Base-by-base conservation (phyloP, 2,797 vertebrate genomes). In the Florisuga fusca region DNA sequence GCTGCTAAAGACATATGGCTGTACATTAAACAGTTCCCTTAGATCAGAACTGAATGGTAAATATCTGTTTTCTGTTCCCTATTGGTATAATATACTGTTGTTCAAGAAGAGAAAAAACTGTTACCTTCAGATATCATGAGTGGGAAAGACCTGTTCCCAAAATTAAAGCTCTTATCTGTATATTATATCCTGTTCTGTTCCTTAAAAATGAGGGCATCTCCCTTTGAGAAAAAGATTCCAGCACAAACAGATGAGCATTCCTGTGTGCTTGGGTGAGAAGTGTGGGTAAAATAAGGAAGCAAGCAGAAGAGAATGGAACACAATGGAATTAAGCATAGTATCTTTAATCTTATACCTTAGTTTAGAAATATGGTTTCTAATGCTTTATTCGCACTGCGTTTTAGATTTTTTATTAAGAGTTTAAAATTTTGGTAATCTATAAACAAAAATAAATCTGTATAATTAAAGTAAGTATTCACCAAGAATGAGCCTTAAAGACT, bases 21-120 rank as follows among this genome's bases (percentile, higher is more conserved):
- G 21, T 87, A 80, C 73, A 76, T 86, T 81, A 87, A 89, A 89
- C 36, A 48, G 26, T 84, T 68, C 84, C 76, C 57, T 90, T 58
- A 10, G 4, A 41, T 46, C 21, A 55, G 80, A 86, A 93, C 5
- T 68, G 25, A 81, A 71, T 87, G 50, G 48, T 87, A 51, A 69
- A 80, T 15, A 41, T 41, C 38, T 41, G 38, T 41, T 91, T 61
- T 87, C 33, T 38, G 45, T 84, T 63, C 34, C 45, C 50, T 93
- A 11, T 69, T 84, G 19, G 87, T 84, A 75, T 20, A 33, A 81
- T 73, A 81, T 90, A 12, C 14, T 72, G 3, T 20, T 74, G 14
- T 57, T 62, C n/a, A 67, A 38, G 8, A 53, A 41, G 38, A 84
- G 27, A 71, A 69, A 64, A 66, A 66, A n/a, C 2, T 3, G 41